A percentile compares a stretch with the other conserved stretches of the same genome.
Conservation (phyloP, 2,888 invertebrate genomes). For the Sylvicola cinctus region DNA sequence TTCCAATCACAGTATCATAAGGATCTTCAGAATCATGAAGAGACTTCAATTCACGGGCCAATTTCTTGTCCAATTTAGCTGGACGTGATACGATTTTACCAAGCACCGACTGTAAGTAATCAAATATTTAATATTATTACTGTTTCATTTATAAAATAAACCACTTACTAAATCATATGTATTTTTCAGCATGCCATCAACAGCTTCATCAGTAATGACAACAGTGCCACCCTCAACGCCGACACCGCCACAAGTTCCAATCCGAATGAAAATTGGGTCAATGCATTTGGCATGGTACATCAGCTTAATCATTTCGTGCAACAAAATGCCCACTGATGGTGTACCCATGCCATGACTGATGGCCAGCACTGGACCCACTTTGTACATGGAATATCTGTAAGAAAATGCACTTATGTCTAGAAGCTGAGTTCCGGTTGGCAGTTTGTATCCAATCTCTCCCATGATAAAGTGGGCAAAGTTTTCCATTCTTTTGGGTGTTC, state of each 20-base stretch:
- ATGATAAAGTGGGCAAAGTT: constrained; percentile 79
- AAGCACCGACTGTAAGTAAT: constrained; percentile 49
- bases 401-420: constrained; percentile 81
- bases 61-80: constrained; percentile 59
- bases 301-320: constrained; percentile 91
- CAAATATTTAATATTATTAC: background rate
- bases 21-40: constrained; percentile 56
- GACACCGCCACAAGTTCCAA: constrained; percentile 86
- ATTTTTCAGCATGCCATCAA: constrained; percentile 69
- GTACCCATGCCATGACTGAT: constrained; percentile 87
- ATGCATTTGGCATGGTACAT: constrained; percentile 77
- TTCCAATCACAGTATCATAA: constrained; percentile 72
- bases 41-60: constrained; percentile 59
- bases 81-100: constrained; percentile 66
- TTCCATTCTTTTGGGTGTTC: constrained; percentile 86
- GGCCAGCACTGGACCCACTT: constrained; percentile 31
- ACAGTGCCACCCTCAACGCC: constrained; percentile 87
- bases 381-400: constrained; percentile 88
- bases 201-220: constrained; percentile 77
- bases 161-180: constrained; percentile 59
- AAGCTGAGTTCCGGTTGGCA: constrained; percentile 72
- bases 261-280: constrained; percentile 81
- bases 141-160: background rate
- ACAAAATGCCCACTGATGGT: constrained; percentile 83
- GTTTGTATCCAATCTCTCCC: constrained; percentile 72